Evolutionary conservation across 2,113 vertebrate genomes (phyloP).

Genomic region (Dolichotis patagonum): DNA sequence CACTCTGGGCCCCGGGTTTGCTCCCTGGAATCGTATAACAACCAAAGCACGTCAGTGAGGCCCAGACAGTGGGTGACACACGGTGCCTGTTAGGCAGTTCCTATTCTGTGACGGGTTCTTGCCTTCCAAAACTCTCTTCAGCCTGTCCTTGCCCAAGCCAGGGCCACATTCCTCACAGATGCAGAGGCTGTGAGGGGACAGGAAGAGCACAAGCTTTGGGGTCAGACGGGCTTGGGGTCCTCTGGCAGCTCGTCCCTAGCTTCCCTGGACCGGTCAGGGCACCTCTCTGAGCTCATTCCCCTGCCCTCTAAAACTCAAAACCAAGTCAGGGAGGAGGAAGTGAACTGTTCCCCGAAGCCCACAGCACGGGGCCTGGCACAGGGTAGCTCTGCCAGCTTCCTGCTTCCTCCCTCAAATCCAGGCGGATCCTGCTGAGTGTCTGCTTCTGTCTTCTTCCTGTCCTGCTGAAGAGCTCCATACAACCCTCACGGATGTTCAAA

Average conservation of each 20-base stretch:
- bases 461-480: background rate
- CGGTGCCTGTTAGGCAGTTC: too few species aligned
- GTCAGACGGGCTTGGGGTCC: background rate
- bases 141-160: background rate
- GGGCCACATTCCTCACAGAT: background rate
- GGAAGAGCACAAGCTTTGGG: background rate
- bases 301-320: background rate
- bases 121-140: background rate
- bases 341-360: fast-evolving
- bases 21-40: background rate
- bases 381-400: background rate
- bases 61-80: too few species aligned
- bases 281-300: background rate
- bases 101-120: background rate
- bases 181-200: fast-evolving
- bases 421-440: background rate
- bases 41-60: background rate
- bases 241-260: background rate
- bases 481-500: background rate
- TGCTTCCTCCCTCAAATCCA: background rate
- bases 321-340: background rate
- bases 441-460: background rate
- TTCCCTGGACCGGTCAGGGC: background rate
- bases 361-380: background rate
- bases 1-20: background rate